Conservation (phyloP, 2,797 vertebrate species). For the Scolopax bukidnonensis region DNA sequence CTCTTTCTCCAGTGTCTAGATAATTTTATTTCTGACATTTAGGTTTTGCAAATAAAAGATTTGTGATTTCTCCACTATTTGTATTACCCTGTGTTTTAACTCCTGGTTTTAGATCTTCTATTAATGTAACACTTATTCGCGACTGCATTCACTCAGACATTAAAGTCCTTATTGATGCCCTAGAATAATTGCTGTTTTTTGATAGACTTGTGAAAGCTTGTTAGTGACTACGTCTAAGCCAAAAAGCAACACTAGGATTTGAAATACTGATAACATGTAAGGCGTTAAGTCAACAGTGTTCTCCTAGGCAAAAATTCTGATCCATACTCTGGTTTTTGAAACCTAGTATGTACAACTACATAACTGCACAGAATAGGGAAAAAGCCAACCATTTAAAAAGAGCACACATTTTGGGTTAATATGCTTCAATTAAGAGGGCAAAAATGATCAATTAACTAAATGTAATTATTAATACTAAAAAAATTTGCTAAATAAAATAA, state of each 20-base stretch:
- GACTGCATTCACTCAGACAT: not conserved
- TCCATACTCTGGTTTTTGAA: not conserved
- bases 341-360: not conserved
- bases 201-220: constrained; percentile 34
- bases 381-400: not conserved
- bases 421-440: not conserved
- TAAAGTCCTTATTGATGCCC: not conserved
- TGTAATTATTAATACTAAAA: not conserved
- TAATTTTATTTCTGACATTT: not conserved
- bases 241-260: constrained; percentile 14
- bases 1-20: not conserved
- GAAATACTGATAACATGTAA: not conserved
- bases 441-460: not conserved
- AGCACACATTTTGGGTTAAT: not conserved
- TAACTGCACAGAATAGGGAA: not conserved
- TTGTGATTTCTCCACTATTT: not conserved
- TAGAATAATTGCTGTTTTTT: constrained; percentile 26
- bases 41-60: not conserved
- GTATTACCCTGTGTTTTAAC: not conserved
- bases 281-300: not conserved
- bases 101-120: not conserved
- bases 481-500: not conserved
- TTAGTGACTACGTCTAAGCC: not conserved
- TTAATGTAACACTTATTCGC: not conserved
- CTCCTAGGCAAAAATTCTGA: not conserved